These are phyloP conservation scores for Marronus borbonicus DNA, from an alignment of 2,888 invertebrate genomes.

Conservation along the genomic window DNA sequence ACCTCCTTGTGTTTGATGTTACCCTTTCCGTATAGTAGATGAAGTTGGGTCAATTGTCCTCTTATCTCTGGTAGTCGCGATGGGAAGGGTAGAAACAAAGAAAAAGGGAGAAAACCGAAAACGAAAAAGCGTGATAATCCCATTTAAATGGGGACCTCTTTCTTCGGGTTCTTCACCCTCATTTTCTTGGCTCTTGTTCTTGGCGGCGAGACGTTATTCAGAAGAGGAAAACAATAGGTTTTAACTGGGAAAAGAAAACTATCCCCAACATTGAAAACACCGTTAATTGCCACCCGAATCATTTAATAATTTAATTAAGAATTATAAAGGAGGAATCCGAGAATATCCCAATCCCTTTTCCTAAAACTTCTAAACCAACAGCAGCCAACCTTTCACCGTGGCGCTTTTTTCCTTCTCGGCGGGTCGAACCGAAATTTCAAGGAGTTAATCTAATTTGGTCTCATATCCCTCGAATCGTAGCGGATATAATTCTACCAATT, in stretches of 20 bases:
- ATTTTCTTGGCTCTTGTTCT: neutral
- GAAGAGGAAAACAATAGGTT: neutral
- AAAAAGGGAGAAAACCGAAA: neutral
- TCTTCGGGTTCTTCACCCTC: neutral
- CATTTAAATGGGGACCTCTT: conserved; percentile 20
- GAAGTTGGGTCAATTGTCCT: conserved; percentile 18
- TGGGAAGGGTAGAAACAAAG: neutral
- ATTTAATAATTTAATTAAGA: conserved; percentile 43
- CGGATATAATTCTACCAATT: conserved; percentile 40
- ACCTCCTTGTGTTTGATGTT: conserved; percentile 30
- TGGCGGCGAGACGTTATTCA: neutral
- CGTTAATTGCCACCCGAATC: conserved; percentile 39
- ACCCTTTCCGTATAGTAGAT: neutral
- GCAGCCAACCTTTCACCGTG: neutral
- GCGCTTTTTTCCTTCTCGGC: neutral
- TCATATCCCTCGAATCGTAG: conserved; percentile 22
- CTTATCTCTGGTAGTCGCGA: neutral
- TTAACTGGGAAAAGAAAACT: conserved; percentile 16
- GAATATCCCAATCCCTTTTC: neutral
- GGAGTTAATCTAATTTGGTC: conserved; percentile 33
- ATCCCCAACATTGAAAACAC: conserved; percentile 33
- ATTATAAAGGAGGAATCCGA: conserved; percentile 18
- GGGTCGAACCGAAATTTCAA: conserved; percentile 19
- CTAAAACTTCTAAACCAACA: neutral
- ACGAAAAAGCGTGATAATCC: conserved; percentile 37